phyloP scores from a whole-genome alignment of 2,888 invertebrate genomes.

The Scaptomyza parva region DNA sequence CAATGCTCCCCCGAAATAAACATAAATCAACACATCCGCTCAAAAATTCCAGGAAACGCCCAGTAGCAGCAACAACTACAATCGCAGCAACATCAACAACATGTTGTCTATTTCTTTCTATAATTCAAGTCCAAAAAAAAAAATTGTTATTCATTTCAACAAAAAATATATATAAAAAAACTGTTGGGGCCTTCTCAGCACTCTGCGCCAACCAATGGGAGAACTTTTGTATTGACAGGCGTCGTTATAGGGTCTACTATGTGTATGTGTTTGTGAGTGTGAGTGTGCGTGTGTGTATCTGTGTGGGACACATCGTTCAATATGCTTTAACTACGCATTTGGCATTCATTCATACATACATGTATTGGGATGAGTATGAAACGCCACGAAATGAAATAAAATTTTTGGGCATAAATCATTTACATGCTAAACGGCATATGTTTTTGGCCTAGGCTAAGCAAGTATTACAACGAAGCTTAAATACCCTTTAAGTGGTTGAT shows the following conservation, averaged over 20 bases:
- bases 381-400: constrained; percentile 41
- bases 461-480: background rate
- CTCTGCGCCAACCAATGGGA: constrained; percentile 33
- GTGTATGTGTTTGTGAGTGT: constrained; percentile 9
- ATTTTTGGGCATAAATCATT: constrained; percentile 74
- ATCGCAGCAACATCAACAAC: constrained; percentile 27
- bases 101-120: constrained; percentile 49
- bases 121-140: constrained; percentile 26
- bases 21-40: constrained; percentile 80
- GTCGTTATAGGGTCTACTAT: constrained; percentile 11
- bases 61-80: constrained; percentile 30
- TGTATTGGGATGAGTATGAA: constrained; percentile 41
- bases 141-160: constrained; percentile 68
- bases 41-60: constrained; percentile 75
- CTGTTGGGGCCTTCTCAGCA: constrained; percentile 14
- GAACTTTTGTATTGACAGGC: constrained; percentile 55
- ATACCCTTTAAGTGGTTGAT: constrained; percentile 27
- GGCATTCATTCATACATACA: constrained; percentile 37
- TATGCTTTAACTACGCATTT: constrained; percentile 76
- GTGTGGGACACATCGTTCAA: constrained; percentile 38
- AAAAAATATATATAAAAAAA: constrained; percentile 32
- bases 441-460: constrained; percentile 20
- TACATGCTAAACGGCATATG: constrained; percentile 54
- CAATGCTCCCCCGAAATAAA: constrained; percentile 46
- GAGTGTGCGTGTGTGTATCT: constrained; percentile 11